Conservation (phyloP, 2,113 vertebrate species). For the Hucho hucho region DNA sequence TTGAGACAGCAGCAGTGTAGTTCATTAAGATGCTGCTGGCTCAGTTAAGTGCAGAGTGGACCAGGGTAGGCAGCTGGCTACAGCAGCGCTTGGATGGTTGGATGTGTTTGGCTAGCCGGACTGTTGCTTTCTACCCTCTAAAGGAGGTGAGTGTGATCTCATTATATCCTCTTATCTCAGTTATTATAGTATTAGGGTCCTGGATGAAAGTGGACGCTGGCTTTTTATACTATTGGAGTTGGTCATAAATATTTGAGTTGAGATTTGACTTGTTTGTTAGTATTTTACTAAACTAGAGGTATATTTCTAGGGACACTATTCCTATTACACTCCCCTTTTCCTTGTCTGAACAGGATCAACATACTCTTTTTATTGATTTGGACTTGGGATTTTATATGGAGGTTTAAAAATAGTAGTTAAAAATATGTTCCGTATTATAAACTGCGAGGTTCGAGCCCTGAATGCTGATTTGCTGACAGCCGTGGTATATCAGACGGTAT, state of each 20-base stretch:
- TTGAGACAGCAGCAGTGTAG: slow-evolving; percentile 77
- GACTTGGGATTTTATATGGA: not conserved
- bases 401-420: not conserved
- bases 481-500: too few species aligned
- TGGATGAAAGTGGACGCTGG: not conserved
- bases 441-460: too few species aligned
- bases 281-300: too few species aligned
- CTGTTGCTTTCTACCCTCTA: slow-evolving; percentile 55
- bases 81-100: slow-evolving; percentile 62
- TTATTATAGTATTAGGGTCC: not conserved
- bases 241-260: not conserved
- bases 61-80: slow-evolving; percentile 60
- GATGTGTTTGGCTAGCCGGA: slow-evolving; percentile 59
- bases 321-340: slow-evolving; percentile 5
- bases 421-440: not conserved
- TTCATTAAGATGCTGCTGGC: slow-evolving; percentile 73
- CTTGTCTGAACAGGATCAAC: slow-evolving; percentile 23
- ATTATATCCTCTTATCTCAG: not conserved
- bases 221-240: not conserved
- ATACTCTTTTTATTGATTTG: not conserved
- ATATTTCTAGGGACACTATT: not conserved
- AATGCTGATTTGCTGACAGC: too few species aligned
- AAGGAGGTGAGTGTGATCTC: slow-evolving; percentile 45
- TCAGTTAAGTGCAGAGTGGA: slow-evolving; percentile 61
- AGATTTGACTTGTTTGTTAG: too few species aligned